Conservation (phyloP, 2,797 vertebrate species). For the Leucoraja ocellata region DNA sequence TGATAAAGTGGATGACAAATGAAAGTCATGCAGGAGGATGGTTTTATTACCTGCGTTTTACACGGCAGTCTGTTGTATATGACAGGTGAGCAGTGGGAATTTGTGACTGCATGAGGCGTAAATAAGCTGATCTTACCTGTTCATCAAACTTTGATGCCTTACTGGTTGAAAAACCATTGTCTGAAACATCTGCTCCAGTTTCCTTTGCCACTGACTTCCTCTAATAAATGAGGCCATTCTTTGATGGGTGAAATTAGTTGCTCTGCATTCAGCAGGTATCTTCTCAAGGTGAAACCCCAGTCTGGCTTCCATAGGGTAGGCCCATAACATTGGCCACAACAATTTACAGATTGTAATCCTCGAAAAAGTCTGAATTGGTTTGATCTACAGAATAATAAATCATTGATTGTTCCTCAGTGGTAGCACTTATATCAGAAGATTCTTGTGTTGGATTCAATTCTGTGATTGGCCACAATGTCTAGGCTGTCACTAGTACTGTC, state of each 20-base stretch:
- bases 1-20: neutral
- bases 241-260: neutral
- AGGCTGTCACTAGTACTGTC: neutral
- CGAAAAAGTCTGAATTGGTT: neutral
- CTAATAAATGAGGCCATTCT: neutral
- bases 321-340: neutral
- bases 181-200: neutral
- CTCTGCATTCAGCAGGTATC: neutral
- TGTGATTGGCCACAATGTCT: neutral
- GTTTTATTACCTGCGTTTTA: neutral
- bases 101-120: neutral
- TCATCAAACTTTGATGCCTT: neutral
- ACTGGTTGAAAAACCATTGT: neutral
- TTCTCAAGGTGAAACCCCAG: neutral
- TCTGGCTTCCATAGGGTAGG: neutral
- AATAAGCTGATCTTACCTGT: neutral
- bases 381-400: neutral
- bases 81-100: neutral
- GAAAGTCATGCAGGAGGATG: neutral
- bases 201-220: neutral
- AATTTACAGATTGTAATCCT: neutral
- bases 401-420: neutral
- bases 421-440: neutral
- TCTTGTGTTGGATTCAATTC: no score
- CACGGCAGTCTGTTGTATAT: neutral